A percentile compares a stretch with the other conserved stretches of the same genome.
Conservation (phyloP, 2,113 vertebrate species). For the Microcebus jonahi region DNA sequence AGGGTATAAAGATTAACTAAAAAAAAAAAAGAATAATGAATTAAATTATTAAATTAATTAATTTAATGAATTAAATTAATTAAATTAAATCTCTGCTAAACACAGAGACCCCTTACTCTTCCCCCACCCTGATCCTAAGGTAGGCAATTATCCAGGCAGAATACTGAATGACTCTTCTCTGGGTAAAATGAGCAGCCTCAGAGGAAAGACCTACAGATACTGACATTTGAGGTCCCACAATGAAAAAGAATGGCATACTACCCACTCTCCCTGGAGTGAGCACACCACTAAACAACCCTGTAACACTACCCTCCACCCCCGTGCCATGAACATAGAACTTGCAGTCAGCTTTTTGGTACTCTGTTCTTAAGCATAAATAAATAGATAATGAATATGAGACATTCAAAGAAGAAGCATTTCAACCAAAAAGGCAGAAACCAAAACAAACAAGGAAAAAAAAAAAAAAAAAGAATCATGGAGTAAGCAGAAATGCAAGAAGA, state of each 20-base stretch:
- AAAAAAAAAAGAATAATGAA: not conserved
- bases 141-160: not conserved
- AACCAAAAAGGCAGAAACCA: not conserved
- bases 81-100: not conserved
- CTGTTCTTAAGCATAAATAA: not conserved
- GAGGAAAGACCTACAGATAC: not conserved
- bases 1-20: not conserved
- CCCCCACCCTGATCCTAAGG: not conserved
- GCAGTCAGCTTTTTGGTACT: not conserved
- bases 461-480: not conserved
- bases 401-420: not conserved
- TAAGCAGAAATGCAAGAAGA: slow-evolving; percentile 34
- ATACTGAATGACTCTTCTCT: not conserved
- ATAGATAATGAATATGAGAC: not conserved
- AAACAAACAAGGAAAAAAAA: not conserved
- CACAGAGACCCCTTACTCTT: not conserved
- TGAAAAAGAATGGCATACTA: not conserved
- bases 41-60: no score
- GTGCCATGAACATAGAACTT: not conserved
- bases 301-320: no score
- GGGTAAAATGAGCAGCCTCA: not conserved
- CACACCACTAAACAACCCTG: not conserved
- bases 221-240: not conserved
- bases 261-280: not conserved
- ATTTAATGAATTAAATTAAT: no score